Conservation (phyloP, 2,888 invertebrate species). For the Tachystola acroxantha region DNA sequence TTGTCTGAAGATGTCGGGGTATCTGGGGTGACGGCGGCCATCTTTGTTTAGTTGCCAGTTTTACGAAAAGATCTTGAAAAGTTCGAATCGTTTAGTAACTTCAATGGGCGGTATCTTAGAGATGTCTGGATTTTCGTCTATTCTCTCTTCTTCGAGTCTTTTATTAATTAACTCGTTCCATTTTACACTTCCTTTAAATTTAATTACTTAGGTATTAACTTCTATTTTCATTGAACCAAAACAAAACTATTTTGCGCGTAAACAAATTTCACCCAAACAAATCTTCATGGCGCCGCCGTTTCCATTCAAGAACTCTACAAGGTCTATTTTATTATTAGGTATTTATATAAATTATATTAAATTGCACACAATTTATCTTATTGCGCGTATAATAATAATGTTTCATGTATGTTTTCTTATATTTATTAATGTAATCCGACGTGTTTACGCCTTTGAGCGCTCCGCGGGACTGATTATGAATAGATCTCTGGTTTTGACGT, state of each 20-base stretch:
- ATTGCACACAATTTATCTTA: not conserved
- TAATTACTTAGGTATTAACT: not conserved
- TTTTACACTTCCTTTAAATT: no score
- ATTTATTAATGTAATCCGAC: conserved; percentile 1
- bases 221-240: not conserved
- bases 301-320: not conserved
- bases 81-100: no score
- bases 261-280: not conserved
- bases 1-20: conserved; percentile 33
- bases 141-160: no score
- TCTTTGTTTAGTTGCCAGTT: conserved; percentile 11
- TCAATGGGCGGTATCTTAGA: no score
- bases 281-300: not conserved
- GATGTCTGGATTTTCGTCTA: no score
- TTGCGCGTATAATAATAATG: not conserved
- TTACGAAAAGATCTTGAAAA: not conserved
- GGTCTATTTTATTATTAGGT: not conserved
- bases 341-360: not conserved
- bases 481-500: conserved; percentile 1
- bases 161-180: no score
- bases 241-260: not conserved
- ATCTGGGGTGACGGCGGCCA: conserved; percentile 28
- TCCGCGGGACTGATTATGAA: conserved; percentile 21
- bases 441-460: conserved; percentile 17
- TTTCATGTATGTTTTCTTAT: not conserved